A percentile compares a stretch with the other conserved stretches of the same genome.
phyloP scores from a whole-genome alignment of 2,888 invertebrate species.

The Agrochola circellaris region DNA sequence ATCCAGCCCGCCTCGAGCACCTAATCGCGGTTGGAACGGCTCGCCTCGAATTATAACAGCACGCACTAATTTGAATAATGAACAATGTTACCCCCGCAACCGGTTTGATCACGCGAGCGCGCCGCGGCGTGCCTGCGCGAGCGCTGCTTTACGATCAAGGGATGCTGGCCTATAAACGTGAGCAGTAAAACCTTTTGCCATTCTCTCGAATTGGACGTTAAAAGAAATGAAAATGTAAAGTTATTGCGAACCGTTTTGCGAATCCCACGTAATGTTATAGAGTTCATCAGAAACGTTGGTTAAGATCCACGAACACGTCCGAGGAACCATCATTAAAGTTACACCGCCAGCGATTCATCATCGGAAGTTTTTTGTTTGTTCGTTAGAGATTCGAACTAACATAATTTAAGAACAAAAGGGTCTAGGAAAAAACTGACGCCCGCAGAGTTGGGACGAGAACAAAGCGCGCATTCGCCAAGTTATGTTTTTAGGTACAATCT shows the following conservation, averaged over 20 bases:
- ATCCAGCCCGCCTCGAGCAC: conserved; percentile 60
- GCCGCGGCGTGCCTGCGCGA: conserved; percentile 69
- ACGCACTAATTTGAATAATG: conserved; percentile 89
- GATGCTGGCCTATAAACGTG: conserved; percentile 81
- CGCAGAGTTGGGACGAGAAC: conserved; percentile 82
- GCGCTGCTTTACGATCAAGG: conserved; percentile 78
- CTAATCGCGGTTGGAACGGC: conserved; percentile 79
- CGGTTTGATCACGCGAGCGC: conserved; percentile 85
- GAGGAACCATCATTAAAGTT: conserved; percentile 69
- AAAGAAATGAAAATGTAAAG: conserved; percentile 64
- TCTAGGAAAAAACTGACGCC: conserved; percentile 80
- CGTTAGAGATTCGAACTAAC: conserved; percentile 81
- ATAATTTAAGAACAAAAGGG: conserved; percentile 88
- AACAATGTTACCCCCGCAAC: conserved; percentile 85
- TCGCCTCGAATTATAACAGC: conserved; percentile 85
- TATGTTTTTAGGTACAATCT: conserved; percentile 80
- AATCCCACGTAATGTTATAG: conserved; percentile 58
- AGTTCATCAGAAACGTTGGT: conserved; percentile 40
- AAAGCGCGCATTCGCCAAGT: conserved; percentile 83
- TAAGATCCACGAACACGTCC: conserved; percentile 51
- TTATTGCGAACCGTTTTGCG: conserved; percentile 65
- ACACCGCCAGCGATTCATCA: conserved; percentile 79
- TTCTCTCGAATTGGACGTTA: conserved; percentile 68
- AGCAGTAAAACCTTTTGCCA: conserved; percentile 76
- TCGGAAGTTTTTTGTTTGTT: conserved; percentile 78